These are phyloP conservation scores for Pyrocoelia pectoralis DNA, from an alignment of 2,888 invertebrate genomes.

Conservation along the genomic window DNA sequence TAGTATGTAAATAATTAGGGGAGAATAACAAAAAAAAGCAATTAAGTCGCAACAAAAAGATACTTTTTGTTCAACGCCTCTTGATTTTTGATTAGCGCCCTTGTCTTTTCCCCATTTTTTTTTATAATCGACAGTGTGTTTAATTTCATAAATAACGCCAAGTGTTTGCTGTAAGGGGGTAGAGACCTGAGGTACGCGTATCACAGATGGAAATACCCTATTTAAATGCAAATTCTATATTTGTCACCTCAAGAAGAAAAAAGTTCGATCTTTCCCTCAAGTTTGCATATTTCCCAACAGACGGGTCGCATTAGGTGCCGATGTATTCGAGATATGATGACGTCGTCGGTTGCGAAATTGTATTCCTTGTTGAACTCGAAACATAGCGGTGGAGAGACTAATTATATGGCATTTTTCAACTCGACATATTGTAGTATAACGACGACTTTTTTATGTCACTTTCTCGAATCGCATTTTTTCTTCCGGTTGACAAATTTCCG, in stretches of 20 bases:
- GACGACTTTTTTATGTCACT: conserved; percentile 44
- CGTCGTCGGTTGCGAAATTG: conserved; percentile 45
- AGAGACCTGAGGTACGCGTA: conserved; percentile 53
- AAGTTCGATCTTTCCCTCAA: conserved; percentile 59
- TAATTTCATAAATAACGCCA: conserved; percentile 53
- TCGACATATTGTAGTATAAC: conserved; percentile 45
- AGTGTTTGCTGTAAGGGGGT: conserved; percentile 53
- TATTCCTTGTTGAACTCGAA: conserved; percentile 42
- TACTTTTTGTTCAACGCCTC: conserved; percentile 4
- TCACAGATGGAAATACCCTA: conserved; percentile 72
- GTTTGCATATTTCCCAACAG: conserved; percentile 58
- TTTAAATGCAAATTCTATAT: conserved; percentile 74
- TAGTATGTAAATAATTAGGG: not conserved
- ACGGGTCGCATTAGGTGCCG: conserved; percentile 42
- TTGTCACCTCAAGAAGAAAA: conserved; percentile 65
- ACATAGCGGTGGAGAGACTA: conserved; percentile 49
- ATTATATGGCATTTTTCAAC: conserved; percentile 55
- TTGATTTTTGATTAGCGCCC: conserved; percentile 32
- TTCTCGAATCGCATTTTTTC: conserved; percentile 35
- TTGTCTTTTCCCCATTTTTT: conserved; percentile 30
- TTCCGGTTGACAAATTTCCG: conserved; percentile 35
- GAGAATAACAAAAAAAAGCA: conserved; percentile 4
- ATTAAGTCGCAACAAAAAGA: conserved; percentile 10
- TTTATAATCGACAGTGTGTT: conserved; percentile 40
- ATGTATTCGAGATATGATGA: conserved; percentile 40